phyloP scores from a whole-genome alignment of 2,113 vertebrate species.

The Sebastes schlegelii region DNA sequence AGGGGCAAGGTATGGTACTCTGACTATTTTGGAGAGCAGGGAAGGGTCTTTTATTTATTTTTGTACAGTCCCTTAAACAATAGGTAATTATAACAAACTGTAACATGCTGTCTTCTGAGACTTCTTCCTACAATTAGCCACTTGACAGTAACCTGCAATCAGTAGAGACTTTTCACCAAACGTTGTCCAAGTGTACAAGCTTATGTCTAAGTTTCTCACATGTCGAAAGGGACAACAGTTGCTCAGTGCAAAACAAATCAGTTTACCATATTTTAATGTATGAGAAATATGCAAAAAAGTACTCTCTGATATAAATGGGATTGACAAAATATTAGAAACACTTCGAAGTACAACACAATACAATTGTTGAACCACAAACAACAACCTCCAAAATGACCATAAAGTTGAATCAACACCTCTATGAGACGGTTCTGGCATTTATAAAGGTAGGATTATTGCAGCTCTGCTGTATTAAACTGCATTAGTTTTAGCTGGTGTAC shows the following conservation, averaged over 20 bases:
- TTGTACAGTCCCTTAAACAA: neutral
- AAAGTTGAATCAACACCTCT: neutral
- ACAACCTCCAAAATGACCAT: neutral
- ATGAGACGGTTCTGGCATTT: neutral
- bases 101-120: neutral
- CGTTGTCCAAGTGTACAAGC: neutral
- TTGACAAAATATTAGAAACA: constrained; percentile 3
- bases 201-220: neutral
- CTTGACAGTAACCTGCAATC: neutral
- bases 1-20: neutral
- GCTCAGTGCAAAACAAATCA: neutral
- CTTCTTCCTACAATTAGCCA: neutral
- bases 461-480: neutral
- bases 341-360: neutral
- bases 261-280: neutral
- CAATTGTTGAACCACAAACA: neutral
- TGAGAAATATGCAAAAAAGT: neutral
- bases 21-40: neutral
- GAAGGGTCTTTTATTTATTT: neutral
- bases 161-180: neutral
- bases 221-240: neutral
- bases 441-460: neutral
- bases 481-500: neutral
- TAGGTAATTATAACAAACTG: neutral
- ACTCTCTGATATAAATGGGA: neutral